Percentiles rank a stretch among this genome's conserved stretches.
Conservation (phyloP, 2,797 vertebrate genomes). For the Danio tinwini region DNA sequence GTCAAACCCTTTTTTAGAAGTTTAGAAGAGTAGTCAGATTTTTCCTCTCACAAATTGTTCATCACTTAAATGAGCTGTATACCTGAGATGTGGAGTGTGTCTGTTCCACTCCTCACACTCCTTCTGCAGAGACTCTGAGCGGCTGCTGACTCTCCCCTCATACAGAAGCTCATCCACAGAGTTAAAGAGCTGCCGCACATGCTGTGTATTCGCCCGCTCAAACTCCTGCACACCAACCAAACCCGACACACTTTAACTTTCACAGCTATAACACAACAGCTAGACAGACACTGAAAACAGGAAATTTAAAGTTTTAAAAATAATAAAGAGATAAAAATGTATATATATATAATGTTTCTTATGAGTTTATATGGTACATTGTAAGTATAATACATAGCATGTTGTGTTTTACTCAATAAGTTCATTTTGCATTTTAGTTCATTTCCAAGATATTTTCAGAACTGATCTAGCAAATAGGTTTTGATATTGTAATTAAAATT, state of each 20-base stretch:
- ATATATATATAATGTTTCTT: background rate
- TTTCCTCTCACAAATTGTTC: background rate
- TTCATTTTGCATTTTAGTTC: background rate
- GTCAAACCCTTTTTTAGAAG: background rate
- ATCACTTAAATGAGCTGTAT: slow-evolving; percentile 36
- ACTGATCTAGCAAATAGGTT: background rate
- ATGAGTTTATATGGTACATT: background rate
- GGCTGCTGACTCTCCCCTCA: slow-evolving; percentile 79
- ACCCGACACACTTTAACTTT: background rate
- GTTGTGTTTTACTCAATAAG: background rate
- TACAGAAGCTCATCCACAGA: slow-evolving; percentile 87
- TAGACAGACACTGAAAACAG: background rate
- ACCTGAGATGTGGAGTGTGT: slow-evolving; percentile 84
- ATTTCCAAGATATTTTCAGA: background rate
- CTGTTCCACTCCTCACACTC: slow-evolving; percentile 84
- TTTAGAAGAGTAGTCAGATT: background rate
- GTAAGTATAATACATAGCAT: background rate
- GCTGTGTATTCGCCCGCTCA: slow-evolving; percentile 80
- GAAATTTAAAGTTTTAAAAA: background rate
- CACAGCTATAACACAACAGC: background rate
- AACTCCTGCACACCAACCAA: slow-evolving; percentile 77
- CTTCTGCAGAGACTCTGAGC: slow-evolving; percentile 73
- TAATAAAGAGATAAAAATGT: background rate
- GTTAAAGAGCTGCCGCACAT: slow-evolving; percentile 80
- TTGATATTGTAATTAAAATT: background rate